Conservation (phyloP, 2,797 vertebrate species). For the Acomys russatus region DNA sequence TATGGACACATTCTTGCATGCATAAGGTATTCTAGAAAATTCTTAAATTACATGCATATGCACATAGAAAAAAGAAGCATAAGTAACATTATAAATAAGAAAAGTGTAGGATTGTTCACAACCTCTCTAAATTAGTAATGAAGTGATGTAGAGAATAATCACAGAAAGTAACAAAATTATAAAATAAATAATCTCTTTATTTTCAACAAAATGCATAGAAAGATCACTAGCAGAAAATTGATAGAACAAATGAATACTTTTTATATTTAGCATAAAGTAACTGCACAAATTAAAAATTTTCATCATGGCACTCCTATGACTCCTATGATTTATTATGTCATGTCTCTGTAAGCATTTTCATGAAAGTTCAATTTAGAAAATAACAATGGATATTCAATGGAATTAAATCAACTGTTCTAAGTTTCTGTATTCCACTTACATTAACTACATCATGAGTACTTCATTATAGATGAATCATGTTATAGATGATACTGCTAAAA, state of each 20-base stretch:
- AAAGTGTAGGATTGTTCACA: no score
- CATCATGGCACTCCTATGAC: no score
- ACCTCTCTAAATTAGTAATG: background rate
- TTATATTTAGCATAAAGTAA: background rate
- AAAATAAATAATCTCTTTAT: background rate
- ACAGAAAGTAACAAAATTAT: background rate
- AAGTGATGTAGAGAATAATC: background rate
- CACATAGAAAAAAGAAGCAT: background rate
- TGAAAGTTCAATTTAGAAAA: background rate
- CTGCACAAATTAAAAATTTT: background rate
- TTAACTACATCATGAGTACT: no score
- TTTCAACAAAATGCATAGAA: background rate
- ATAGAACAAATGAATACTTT: background rate
- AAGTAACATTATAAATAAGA: background rate
- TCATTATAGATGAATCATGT: no score
- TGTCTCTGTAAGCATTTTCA: background rate
- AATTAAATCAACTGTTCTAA: background rate
- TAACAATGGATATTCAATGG: background rate
- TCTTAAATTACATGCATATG: background rate
- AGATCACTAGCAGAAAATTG: background rate
- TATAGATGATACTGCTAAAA: no score
- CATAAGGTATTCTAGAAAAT: background rate
- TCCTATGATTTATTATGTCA: background rate
- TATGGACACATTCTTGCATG: background rate
- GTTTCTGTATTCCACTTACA: no score